Evolutionary conservation across 2,888 invertebrate genomes (phyloP), one percentile per base, ranked within the genome.

Genomic region (Isotomurus palustris): DNA sequence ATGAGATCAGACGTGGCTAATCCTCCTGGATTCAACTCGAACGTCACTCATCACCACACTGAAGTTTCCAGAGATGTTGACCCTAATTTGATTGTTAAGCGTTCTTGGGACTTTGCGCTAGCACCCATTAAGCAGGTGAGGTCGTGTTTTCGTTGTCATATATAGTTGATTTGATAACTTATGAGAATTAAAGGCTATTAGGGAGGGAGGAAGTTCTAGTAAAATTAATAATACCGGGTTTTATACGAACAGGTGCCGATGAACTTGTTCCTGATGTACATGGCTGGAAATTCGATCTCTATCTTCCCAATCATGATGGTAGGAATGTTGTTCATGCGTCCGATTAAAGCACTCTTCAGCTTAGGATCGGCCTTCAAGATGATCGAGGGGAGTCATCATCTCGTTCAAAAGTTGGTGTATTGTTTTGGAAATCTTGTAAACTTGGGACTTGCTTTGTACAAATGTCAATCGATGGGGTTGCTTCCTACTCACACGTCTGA

Each of bases 221-320:
- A 40, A 40, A 40, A n/a, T n/a, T 40, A 40, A 6, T 10, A 40
- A n/a, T 6, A 10, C 40, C 6, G 6, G 6, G 17, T 40, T 40
- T 10, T 40, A n/a, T 32, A 22, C 1, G 67, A 71, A 29, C 64
- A 82, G 77, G 78, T 83, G 12, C 96, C 96, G 1, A 99, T 99
- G 99, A 99, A 99, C 77, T 80, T 99, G 62, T 94, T 99, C 75
- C 93, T 99, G 60, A 96, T 99, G 94, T 99, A 97, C 77, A 99
- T 99, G 99, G 94, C 97, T 53, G 97, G 97, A 19, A 96, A 93
- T 76, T 94, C 96, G 0, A 96, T 99, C 72, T 97, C 96, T 0
- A 97, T 99, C 72, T 97, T 99, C 73, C 99, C 99, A 0, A 99
- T 99, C 47, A 99, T 99, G 99, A 99, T 99, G 99, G 95, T 99